A percentile compares a stretch with the other conserved stretches of the same genome.
phyloP scores from a whole-genome alignment of 2,113 vertebrate species.

The Ctenodactylus gundi region DNA sequence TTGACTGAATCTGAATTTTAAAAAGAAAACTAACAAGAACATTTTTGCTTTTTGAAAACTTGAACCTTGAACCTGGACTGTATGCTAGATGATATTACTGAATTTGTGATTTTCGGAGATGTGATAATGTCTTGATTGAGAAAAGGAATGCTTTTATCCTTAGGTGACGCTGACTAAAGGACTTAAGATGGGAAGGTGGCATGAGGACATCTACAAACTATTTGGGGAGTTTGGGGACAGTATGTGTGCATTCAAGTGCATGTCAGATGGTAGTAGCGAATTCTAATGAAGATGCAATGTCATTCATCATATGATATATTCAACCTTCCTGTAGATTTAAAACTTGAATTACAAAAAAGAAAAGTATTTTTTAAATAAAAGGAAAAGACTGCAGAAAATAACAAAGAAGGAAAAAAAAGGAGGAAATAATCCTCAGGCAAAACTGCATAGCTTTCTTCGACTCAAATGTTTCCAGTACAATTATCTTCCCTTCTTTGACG shows the following conservation, averaged over 20 bases:
- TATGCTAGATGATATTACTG: background rate
- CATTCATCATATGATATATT: background rate
- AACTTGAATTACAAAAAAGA: slow-evolving; percentile 11
- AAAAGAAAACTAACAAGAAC: background rate
- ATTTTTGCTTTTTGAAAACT: background rate
- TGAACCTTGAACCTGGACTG: background rate
- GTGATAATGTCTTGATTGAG: background rate
- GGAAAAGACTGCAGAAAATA: background rate
- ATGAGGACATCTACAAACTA: background rate
- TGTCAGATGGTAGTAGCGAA: background rate
- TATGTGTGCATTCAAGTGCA: too few species aligned
- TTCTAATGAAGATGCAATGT: background rate
- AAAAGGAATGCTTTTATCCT: background rate
- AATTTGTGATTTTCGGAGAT: background rate
- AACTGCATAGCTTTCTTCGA: background rate
- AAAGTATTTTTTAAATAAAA: background rate
- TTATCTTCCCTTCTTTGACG: background rate
- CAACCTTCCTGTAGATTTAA: background rate
- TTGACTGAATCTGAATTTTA: background rate
- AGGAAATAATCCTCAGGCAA: background rate
- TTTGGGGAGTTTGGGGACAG: background rate
- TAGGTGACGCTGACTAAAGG: background rate
- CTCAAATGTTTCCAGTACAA: background rate
- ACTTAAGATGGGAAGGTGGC: background rate
- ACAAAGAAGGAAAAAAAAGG: background rate